Evolutionary conservation across 1,140 invertebrate species (phyloP), one percentile per base, ranked within the genome.

Genomic region (Dysdera silvatica): DNA sequence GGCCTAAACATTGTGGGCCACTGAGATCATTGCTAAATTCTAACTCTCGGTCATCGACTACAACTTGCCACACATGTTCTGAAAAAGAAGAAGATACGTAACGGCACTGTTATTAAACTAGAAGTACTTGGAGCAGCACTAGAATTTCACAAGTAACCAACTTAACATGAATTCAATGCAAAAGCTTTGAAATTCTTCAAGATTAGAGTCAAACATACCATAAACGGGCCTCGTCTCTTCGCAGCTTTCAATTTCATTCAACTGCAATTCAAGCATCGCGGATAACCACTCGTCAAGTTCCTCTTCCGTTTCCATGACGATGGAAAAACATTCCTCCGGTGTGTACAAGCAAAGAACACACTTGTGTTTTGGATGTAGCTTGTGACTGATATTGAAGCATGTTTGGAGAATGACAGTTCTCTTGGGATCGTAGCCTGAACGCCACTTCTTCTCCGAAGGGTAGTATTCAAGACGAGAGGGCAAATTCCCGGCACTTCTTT

Each of bases 41-140:
- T 28, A 95, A 78, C 31, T 89, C 89, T 73, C 88, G 87, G 66
- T 87, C 87, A 72, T 90, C 85, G 14, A 95, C 82, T 47, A 81
- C 83, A 45, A 95, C 90, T 78, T 92, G 85, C 93, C 92, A 97
- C 29, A 95, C 86, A 77, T 91, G 87, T 69, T 95, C 92, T 94
- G 81, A 41, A 71, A 69, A 37, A 64, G 24, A 67, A 49, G 40
- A 33, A 58, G 45, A 14, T 16, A 40, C 35, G 7, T 32, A 29
- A 23, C 29, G 18, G 12, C 29, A 5, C 10, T 33, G 31, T 26
- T 26, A 12, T 37, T 26, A 14, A 53, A 55, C 3, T 28, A 28
- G 16, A 24, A 55, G 23, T 24, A 3, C 28, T 43, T 18, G 20
- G 5, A 45, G 24, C 8, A 2, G 24, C 8, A 45, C 0, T n/a